Conservation (phyloP, 2,113 vertebrate genomes). For the Nibea coibor region DNA sequence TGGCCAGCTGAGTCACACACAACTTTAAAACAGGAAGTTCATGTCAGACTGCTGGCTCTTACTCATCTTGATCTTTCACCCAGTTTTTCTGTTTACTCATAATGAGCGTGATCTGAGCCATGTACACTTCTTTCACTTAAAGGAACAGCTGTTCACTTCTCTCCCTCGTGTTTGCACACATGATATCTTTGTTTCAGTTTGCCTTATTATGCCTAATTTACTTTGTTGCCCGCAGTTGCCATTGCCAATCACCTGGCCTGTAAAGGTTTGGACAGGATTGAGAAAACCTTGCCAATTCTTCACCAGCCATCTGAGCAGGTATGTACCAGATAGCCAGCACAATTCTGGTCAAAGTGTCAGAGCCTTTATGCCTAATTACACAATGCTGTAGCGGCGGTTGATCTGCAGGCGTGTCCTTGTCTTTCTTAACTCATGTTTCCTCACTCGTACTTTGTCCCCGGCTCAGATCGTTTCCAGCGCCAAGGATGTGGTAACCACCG, state of each 20-base stretch:
- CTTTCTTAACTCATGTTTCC: conserved; percentile 32
- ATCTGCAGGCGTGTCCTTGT: not conserved
- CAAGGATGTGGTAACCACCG: conserved; percentile 86
- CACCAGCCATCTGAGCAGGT: conserved; percentile 91
- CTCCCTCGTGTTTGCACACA: too few relatives aligned
- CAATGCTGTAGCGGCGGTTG: not conserved
- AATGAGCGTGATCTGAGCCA: not conserved
- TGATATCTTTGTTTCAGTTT: not conserved
- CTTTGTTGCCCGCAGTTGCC: conserved; percentile 81
- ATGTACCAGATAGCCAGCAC: conserved; percentile 5
- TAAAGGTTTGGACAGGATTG: conserved; percentile 92
- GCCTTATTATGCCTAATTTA: not conserved
- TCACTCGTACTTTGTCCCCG: not conserved
- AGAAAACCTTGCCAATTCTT: conserved; percentile 91
- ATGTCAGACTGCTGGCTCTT: not conserved
- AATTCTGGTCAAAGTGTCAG: not conserved
- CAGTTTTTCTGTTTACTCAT: conserved; percentile 15
- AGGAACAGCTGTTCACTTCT: not conserved
- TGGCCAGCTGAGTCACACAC: conserved; percentile 31
- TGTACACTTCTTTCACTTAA: not conserved
- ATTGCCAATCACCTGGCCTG: conserved; percentile 92
- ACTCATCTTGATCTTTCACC: conserved; percentile 58
- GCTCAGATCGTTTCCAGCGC: conserved; percentile 75
- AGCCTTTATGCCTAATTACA: not conserved
- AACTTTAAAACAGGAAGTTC: conserved; percentile 40